Percentiles rank a stretch among this genome's conserved stretches.
Conservation (phyloP, 2,113 vertebrate species). For the Zosterops lateralis region DNA sequence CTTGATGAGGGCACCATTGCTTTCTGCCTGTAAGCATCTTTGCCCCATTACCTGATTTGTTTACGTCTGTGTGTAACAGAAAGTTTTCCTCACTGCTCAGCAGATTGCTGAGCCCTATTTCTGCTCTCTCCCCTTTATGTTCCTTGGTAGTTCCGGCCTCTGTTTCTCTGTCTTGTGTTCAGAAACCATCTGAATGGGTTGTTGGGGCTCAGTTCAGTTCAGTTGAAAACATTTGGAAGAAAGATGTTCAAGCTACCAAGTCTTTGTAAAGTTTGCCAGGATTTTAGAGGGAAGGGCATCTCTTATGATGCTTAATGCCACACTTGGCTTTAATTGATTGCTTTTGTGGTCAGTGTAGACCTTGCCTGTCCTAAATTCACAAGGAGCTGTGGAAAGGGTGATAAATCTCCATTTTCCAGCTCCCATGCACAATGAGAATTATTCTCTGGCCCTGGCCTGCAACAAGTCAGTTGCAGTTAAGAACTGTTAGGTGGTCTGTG, state of each 20-base stretch:
- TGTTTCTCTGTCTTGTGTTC: neutral
- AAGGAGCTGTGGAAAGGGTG: neutral
- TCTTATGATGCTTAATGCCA: neutral
- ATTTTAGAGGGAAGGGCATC: neutral
- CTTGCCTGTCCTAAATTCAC: neutral
- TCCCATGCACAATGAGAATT: neutral
- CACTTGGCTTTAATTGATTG: neutral
- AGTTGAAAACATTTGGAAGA: neutral
- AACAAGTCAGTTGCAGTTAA: neutral
- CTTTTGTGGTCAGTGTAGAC: neutral
- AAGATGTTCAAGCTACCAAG: neutral
- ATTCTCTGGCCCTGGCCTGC: neutral
- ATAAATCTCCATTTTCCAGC: neutral
- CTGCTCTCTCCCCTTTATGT: neutral
- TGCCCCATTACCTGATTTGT: neutral
- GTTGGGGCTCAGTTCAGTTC: neutral
- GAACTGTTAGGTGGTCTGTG: neutral
- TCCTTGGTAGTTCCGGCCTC: neutral
- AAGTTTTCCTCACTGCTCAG: neutral
- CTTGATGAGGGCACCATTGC: constrained; percentile 91
- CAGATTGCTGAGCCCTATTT: neutral
- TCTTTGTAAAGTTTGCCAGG: neutral
- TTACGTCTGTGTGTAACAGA: neutral
- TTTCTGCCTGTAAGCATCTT: constrained; percentile 89
- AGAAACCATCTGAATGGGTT: neutral